Evolutionary conservation across 1,140 invertebrate species (phyloP), one percentile per base, ranked within the genome.

Genomic region (Caerostris extrusa): DNA sequence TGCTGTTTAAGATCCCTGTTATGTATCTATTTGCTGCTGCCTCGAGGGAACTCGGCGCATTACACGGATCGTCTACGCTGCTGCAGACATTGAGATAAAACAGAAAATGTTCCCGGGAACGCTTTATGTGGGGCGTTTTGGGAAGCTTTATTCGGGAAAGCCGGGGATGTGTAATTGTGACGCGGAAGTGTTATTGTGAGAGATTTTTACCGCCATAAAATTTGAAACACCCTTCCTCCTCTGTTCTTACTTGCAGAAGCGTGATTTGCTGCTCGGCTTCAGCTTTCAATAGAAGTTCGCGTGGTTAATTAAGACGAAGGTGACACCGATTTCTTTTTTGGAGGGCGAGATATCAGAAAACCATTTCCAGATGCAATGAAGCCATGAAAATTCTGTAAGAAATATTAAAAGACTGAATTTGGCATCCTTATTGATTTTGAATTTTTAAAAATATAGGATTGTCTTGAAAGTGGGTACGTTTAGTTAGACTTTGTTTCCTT

Each of bases 11-110:
- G 50, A 82, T 82, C 6, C 56, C 60, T 91, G 81, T 85, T 85
- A 92, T 85, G 82, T 92, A 69, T 92, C 81, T 92, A 92, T 92
- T 85, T 92, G 77, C 58, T 57, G 56, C 53, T 56, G 19, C 50
- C 61, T 69, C 60, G 61, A 57, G 57, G 77, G 81, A 57, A 56
- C n/a, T 14, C 17, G 19, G 7, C 50, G 60, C 90, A 92, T 92
- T 92, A 92, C 81, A 92, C 82, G 90, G 90, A 64, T 85, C 77
- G 90, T 57, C 60, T 50, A 56, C 34, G 61, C 56, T 12, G 56
- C 53, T 64, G 82, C 90, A 50, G 82, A 60, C 50, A 67, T 34
- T 56, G 14, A 92, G 90, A 85, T 92, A 92, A 92, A 92, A 58
- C 90, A 61, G 90, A 57, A 53, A 90, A 77, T 77, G 71, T 77